A percentile compares a stretch with the other conserved stretches of the same genome.
These are phyloP conservation scores for Sprattus sprattus DNA, from an alignment of 2,113 vertebrate genomes.

Conservation along the genomic window DNA sequence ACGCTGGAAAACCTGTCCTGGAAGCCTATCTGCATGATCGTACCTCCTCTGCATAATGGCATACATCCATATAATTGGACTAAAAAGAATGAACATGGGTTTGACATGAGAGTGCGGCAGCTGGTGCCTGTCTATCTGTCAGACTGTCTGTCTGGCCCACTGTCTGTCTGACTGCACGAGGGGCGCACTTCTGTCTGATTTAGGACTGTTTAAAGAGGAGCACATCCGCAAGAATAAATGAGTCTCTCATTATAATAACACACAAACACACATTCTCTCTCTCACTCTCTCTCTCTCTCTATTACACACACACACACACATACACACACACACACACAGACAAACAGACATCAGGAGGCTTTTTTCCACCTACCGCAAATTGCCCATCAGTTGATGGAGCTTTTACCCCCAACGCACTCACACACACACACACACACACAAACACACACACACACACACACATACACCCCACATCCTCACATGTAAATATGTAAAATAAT, in stretches of 20 bases:
- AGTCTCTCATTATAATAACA: slow-evolving; percentile 40
- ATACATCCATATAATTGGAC: neutral
- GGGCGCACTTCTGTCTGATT: slow-evolving; percentile 1
- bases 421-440: neutral
- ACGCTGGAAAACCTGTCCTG: neutral
- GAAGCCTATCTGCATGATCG: neutral
- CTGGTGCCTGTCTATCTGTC: slow-evolving; percentile 4
- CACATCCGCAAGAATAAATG: slow-evolving; percentile 41
- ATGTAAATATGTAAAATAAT: neutral
- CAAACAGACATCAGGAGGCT: neutral
- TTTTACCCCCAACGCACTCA: neutral
- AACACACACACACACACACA: neutral
- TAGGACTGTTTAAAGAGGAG: slow-evolving; percentile 31
- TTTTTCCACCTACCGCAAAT: slow-evolving; percentile 29
- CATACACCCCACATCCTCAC: neutral
- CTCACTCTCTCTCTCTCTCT: neutral
- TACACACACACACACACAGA: neutral
- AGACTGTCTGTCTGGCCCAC: slow-evolving; percentile 7
- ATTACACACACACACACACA: neutral
- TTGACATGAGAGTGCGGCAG: neutral
- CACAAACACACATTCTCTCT: neutral
- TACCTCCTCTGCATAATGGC: neutral
- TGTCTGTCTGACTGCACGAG: neutral
- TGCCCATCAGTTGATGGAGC: slow-evolving; percentile 31
- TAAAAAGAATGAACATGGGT: neutral